Evolutionary conservation across 2,113 vertebrate genomes (phyloP), one percentile per base, ranked within the genome.

Genomic region (Pedetes capensis): DNA sequence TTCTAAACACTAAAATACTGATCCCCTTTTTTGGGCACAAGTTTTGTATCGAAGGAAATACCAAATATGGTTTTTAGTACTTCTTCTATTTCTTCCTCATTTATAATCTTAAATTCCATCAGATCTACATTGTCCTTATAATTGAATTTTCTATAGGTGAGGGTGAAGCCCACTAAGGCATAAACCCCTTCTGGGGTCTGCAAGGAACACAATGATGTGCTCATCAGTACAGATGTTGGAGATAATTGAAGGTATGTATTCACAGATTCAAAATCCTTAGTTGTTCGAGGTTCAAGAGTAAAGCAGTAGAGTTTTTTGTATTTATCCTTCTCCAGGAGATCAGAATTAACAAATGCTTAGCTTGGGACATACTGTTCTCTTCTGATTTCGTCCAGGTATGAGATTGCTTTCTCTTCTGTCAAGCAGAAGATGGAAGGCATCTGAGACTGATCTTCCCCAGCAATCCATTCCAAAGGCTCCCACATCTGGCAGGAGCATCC

Each of bases 201-300:
- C 76, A 99, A 97, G 34, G 98, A 98, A 76, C 99, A 99, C 95
- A 99, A 98, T 49, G 99, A 99, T 71, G 99, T 99, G 57, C 98
- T 98, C 23, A 93, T 98, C 84, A 99, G 99, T 61, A 99, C 87
- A 64, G 98, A 99, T 0, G 95, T 61, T 4, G 98, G 98, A 27
- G 98, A 98, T 0, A 97, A 98, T 96, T 99, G 99, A 14, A 99
- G 98, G 18, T 44, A 96, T 0, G 96, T 84, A 83, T 89, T 97
- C 7, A 66, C 82, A 34, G 97, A 97, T 0, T 89, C 8, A 95
- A 99, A 99, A 85, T 99, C 95, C 66, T 98, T 97, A 0, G 95
- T 37, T 6, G 94, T 96, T 16, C 89, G 97, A 86, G 99, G 98
- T 80, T 97, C 96, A 2, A 99, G 96, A 8, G 94, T 98, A 95